phyloP scores from a whole-genome alignment of 2,797 vertebrate species.

The Loris lydekkerianus region DNA sequence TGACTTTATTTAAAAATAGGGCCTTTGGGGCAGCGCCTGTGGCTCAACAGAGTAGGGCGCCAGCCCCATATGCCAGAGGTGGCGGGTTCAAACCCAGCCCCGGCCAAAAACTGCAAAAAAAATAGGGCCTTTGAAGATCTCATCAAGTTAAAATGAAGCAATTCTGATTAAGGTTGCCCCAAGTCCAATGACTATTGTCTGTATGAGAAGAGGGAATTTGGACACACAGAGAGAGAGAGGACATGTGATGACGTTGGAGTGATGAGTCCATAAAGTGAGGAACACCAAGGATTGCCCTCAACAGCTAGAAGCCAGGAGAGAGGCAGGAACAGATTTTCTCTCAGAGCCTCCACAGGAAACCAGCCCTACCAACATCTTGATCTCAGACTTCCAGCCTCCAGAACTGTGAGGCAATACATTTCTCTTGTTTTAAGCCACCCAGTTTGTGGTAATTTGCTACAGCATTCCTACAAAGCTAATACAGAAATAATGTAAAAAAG shows the following conservation, averaged over 20 bases:
- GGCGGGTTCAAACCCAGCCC: too few relatives aligned
- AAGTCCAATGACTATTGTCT: not conserved
- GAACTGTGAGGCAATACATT: not conserved
- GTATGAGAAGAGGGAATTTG: not conserved
- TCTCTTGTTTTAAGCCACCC: not conserved
- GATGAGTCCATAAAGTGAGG: accelerated
- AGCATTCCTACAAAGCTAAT: not conserved
- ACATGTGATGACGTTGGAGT: not conserved
- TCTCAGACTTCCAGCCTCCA: not conserved
- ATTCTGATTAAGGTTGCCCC: not conserved
- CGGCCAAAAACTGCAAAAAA: not conserved
- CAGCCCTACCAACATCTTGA: not conserved
- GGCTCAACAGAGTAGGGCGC: too few relatives aligned
- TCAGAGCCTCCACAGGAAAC: not conserved
- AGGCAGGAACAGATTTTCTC: not conserved
- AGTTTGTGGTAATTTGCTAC: not conserved
- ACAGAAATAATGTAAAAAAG: not conserved
- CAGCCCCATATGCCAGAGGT: too few relatives aligned
- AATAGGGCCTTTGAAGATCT: not conserved
- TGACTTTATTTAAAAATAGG: not conserved
- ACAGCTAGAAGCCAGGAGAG: not conserved
- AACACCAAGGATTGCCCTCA: not conserved
- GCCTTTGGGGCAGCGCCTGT: too few relatives aligned
- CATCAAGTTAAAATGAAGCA: not conserved
- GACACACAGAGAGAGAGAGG: not conserved